Base-by-base conservation (phyloP, 2,113 vertebrate genomes). In the Helogale parvula region DNA sequence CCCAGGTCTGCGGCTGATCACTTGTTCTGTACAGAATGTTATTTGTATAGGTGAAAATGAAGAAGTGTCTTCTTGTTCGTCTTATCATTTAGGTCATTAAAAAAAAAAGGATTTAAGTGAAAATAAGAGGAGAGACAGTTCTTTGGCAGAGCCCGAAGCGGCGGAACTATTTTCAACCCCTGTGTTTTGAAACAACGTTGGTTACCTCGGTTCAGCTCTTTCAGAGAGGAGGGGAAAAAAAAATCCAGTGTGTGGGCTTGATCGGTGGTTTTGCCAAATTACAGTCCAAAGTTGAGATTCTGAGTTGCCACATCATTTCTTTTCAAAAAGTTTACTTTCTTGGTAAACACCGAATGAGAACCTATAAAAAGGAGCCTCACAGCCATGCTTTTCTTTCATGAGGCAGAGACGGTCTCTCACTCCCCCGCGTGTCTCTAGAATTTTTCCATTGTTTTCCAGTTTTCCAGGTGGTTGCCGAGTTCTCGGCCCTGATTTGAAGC, bases 241-340 rank as follows among this genome's bases (percentile, higher is more conserved):
- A 69, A 74, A 33, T 74, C 50, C 27, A 82, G 74, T 33, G 88
- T 87, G 94, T 96, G 88, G 97, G 96, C 79, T 72, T 54, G 72
- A 25, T 41, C 60, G 92, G 85, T 72, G 80, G 68, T 82, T 96
- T 97, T 98, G 96, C 97, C 97, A 98, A 80, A 81, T 74, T 60
- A 81, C 31, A 90, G 90, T 87, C 88, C 94, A 65, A 47, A 89
- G 96, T 47, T 93, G 97, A 93, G 29, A 33, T 74, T 92, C 68
- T 27, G 27, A 94, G 71, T 38, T 45, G 41, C 81, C 77, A 65
- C 77, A 11, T 72, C 86, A 13, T 90, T 85, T 72, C 90, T 93
- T 92, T 86, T 54, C 31, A 74, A 2, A 96, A 88, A 89, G 88
- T 95, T 87, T 63, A 69, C 94, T 95, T 90, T 95, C 38, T 66